These are phyloP conservation scores for Pampusana beccarii DNA, from an alignment of 2,113 vertebrate genomes.

Conservation along the genomic window DNA sequence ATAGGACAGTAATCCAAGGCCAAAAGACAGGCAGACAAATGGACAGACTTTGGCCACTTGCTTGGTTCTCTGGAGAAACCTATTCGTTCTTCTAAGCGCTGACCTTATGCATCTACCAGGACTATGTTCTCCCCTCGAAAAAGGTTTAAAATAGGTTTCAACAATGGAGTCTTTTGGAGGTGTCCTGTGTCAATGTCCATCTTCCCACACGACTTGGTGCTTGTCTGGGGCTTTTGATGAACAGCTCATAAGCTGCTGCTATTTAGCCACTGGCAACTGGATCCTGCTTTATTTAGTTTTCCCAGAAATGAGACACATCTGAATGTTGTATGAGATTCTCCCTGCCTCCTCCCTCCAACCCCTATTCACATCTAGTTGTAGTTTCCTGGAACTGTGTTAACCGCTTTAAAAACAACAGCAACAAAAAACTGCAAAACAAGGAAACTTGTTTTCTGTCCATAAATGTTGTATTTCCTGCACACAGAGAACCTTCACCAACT, in stretches of 20 bases:
- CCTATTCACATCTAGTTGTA: not conserved
- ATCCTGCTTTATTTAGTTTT: not conserved
- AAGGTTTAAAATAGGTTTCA: not conserved
- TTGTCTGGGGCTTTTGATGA: not conserved
- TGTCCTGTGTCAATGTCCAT: not conserved
- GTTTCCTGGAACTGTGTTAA: not conserved
- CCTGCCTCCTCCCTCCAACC: not conserved
- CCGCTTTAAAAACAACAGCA: not conserved
- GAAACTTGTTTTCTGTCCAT: not conserved
- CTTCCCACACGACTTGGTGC: not conserved
- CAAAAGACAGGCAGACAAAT: not conserved
- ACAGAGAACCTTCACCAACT: slow-evolving; percentile 7
- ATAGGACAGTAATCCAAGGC: not conserved
- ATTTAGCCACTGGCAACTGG: not conserved
- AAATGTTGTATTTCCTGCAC: not conserved
- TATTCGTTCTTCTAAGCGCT: not conserved
- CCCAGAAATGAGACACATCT: not conserved
- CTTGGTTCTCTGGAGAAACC: not conserved
- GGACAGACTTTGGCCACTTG: not conserved
- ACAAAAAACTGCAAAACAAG: not conserved
- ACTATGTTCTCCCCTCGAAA: not conserved
- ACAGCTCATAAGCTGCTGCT: not conserved
- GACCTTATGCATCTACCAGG: not conserved
- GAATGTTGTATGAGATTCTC: not conserved
- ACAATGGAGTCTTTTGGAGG: not conserved